phyloP scores from a whole-genome alignment of 2,797 vertebrate species.

The Eidolon dupreanum region DNA sequence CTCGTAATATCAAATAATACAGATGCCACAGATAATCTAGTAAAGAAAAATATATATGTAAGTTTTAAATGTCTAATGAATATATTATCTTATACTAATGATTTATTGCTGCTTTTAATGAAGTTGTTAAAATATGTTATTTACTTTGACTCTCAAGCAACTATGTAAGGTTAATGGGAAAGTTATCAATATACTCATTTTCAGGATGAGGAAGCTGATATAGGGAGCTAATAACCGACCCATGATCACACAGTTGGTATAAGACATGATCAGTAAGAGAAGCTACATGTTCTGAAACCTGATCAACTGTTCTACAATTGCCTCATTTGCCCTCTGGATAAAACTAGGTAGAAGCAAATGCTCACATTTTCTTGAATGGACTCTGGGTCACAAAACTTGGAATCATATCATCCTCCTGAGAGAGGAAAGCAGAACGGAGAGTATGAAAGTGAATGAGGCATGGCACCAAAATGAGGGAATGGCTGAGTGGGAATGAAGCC shows the following conservation, averaged over 20 bases:
- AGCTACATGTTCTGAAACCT: not conserved
- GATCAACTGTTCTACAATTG: not conserved
- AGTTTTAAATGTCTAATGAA: not conserved
- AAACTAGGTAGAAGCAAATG: not conserved
- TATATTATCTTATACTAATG: not conserved
- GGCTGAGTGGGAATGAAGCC: constrained; percentile 8
- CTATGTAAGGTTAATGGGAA: not conserved
- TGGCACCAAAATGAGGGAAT: not conserved
- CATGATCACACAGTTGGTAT: not conserved
- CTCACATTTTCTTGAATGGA: not conserved
- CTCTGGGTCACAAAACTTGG: not conserved
- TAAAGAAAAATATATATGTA: not conserved
- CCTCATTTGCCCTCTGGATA: not conserved
- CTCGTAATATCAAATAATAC: not conserved
- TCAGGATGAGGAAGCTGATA: not conserved
- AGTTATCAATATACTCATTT: not conserved
- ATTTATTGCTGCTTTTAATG: not conserved
- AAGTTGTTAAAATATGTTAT: not conserved
- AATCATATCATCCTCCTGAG: not conserved
- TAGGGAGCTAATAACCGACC: not conserved
- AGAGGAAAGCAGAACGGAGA: not conserved
- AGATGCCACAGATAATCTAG: not conserved
- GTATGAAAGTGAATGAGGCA: constrained; percentile 66
- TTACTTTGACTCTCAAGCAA: not conserved
- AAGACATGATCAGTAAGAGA: not conserved